Percentiles rank a stretch among this genome's conserved stretches.
Conservation (phyloP, 1,140 invertebrate species). For the Meloidogyne chitwoodi region DNA sequence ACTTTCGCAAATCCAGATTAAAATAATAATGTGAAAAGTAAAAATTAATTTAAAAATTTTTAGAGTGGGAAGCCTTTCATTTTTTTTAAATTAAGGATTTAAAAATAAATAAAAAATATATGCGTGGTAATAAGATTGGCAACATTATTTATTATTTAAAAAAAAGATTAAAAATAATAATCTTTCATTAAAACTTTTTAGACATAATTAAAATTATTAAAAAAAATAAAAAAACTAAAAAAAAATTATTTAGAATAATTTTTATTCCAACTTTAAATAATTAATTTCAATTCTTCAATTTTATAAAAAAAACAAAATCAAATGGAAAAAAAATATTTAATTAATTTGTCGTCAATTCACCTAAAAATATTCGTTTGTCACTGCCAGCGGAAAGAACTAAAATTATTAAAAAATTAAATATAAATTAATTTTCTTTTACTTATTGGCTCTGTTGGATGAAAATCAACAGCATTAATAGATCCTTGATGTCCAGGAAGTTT, state of each 20-base stretch:
- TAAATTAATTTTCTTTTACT: conserved; percentile 63
- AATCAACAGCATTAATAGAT: conserved; percentile 90
- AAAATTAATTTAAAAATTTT: neutral
- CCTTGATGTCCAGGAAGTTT: conserved; percentile 96
- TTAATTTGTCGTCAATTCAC: conserved; percentile 66
- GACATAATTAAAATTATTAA: too few species aligned
- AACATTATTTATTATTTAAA: too few species aligned
- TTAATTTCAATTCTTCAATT: neutral
- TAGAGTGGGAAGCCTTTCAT: neutral
- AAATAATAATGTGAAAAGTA: neutral
- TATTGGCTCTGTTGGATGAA: conserved; percentile 90
- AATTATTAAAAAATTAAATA: neutral
- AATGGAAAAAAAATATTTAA: conserved; percentile 1
- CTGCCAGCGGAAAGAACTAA: conserved; percentile 80
- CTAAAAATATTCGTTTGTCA: conserved; percentile 91
- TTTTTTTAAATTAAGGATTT: neutral
- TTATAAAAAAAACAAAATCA: neutral
- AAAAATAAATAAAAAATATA: neutral
- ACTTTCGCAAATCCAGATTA: neutral
- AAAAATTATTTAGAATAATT: too few species aligned
- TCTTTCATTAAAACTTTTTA: too few species aligned
- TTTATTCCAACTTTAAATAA: too few species aligned
- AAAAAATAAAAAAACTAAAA: too few species aligned
- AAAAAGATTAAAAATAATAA: too few species aligned
- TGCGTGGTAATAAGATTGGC: too few species aligned